phyloP scores from a whole-genome alignment of 2,888 invertebrate genomes.

The Steinernema hermaphroditum region DNA sequence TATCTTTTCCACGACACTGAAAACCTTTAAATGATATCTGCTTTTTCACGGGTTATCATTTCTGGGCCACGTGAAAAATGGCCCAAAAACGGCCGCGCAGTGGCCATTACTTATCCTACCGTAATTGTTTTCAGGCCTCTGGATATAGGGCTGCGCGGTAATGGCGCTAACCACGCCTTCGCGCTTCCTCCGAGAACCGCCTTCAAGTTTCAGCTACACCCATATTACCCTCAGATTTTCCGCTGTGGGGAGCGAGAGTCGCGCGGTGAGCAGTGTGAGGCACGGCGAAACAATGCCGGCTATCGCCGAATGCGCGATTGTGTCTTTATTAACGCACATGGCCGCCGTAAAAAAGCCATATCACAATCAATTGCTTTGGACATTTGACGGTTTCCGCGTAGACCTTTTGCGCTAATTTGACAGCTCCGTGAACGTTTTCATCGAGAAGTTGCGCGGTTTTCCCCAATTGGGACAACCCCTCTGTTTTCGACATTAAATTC shows the following conservation, averaged over 20 bases:
- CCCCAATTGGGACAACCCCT: background rate
- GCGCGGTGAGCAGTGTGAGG: background rate
- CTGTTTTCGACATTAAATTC: constrained; percentile 17
- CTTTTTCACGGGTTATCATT: no score
- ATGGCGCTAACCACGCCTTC: constrained; percentile 4
- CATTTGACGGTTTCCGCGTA: constrained; percentile 1
- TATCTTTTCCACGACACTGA: no score
- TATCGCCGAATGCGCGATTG: background rate
- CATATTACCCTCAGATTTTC: constrained; percentile 22
- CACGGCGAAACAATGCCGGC: background rate
- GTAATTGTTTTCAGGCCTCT: background rate
- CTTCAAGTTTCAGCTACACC: background rate
- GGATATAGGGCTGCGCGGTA: background rate
- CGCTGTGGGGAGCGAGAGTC: background rate
- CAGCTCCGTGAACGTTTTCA: constrained; percentile 15
- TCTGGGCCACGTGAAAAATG: no score
- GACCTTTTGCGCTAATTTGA: constrained; percentile 20
- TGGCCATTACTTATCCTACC: background rate
- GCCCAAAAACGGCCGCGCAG: no score
- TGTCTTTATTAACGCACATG: background rate
- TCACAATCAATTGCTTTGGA: constrained; percentile 19
- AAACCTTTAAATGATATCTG: no score
- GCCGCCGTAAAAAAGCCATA: constrained; percentile 21
- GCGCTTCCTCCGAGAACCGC: background rate
- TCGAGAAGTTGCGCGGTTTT: background rate